phyloP scores from a whole-genome alignment of 2,113 vertebrate genomes.

The Rhinogobius similis region DNA sequence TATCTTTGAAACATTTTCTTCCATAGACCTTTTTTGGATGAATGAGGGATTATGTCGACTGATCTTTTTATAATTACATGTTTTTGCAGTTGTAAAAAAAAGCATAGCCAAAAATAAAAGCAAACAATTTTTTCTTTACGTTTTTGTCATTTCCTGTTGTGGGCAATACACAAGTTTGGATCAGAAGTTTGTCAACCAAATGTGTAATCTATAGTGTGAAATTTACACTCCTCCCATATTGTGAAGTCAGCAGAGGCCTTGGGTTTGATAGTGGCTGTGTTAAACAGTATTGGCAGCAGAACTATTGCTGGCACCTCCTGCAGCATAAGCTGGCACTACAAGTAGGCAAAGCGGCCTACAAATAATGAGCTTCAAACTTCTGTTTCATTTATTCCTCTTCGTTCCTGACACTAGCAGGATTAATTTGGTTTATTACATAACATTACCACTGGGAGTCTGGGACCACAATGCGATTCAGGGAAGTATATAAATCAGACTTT shows the following conservation, averaged over 20 bases:
- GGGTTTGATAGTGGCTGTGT: constrained; percentile 28
- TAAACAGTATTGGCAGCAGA: constrained; percentile 43
- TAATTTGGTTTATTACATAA: constrained; percentile 14
- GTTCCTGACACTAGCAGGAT: constrained; percentile 10
- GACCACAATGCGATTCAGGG: background rate
- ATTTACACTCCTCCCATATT: constrained; percentile 5
- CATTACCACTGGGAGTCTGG: constrained; percentile 14
- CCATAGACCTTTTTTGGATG: background rate
- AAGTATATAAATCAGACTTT: background rate
- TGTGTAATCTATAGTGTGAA: background rate
- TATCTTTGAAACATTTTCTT: background rate
- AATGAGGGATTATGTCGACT: no score
- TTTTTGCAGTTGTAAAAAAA: background rate
- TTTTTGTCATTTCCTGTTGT: background rate
- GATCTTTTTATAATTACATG: background rate
- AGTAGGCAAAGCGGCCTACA: constrained; percentile 30
- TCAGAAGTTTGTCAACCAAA: background rate
- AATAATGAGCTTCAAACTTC: constrained; percentile 34
- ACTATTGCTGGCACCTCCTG: constrained; percentile 37
- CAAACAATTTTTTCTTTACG: no score
- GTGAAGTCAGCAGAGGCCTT: constrained; percentile 39
- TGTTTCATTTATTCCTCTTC: constrained; percentile 21
- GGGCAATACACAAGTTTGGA: background rate
- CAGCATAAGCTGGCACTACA: constrained; percentile 25
- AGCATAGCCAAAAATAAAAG: background rate